Base-by-base conservation (phyloP, 2,113 vertebrate genomes). In the Sarotherodon lohbergeri region DNA sequence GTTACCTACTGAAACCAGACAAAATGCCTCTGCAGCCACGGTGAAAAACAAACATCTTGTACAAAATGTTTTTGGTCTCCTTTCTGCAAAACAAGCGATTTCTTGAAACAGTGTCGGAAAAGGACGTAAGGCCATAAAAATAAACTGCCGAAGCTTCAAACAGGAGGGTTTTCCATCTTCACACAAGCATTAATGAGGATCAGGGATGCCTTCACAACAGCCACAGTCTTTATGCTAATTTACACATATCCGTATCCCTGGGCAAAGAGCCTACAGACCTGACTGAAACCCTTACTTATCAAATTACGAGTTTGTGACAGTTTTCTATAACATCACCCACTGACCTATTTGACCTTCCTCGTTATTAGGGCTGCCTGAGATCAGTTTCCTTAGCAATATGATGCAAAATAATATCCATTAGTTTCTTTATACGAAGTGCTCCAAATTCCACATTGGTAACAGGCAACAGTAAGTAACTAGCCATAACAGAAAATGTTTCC, bases 351-450 rank as follows among this genome's bases (percentile, higher is more conserved):
- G 61, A 80, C 90, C 88, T 86, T 90, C 84, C 61, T 89, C 46
- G n/a, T 84, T 82, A 87, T 86, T 59, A 39, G 87, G 88, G 83
- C 82, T 88, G 90, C 29, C 43, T 78, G 87, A 88, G 71, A 83
- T 82, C 76, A 85, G 87, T 80, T 90, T 85, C 61, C 89, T 90
- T 87, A 95, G 94, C 95, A 95, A 95, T 95, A 96, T 88, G 66
- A 90, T 86, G 36, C 52, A 79, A 89, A 88, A 73, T 32, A 89
- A 88, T 80, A 90, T 88, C 87, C 81, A 91, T 84, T 89, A 80
- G 81, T 71, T 91, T 84, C 68, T 87, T 91, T 59, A 84, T 73
- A 90, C 89, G 59, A 68, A 91, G 79, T 56, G 27, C 55, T 88
- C 80, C 63, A 73, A 56, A 86, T 81, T 85, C 83, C 81, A 81